Base-by-base conservation (phyloP, 2,888 invertebrate species). In the Fissipunctia ypsillon region DNA sequence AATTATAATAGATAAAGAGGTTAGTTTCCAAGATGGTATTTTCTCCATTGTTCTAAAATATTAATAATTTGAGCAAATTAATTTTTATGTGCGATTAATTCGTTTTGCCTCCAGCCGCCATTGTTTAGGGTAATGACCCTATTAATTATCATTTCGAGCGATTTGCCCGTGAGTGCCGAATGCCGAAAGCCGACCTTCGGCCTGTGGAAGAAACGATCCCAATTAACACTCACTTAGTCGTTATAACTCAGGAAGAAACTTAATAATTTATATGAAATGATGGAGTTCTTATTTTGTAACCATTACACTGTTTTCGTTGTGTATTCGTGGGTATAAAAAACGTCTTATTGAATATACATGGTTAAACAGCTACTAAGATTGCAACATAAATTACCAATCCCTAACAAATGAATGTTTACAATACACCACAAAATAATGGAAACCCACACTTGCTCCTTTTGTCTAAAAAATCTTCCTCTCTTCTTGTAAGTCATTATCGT, bases 61-160 rank as follows among this genome's bases (percentile, higher is more conserved):
- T 84, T 83, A 72, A 80, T 84, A 80, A 84, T 80, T 78, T 63
- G n/a, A 74, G 78, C 77, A 73, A 84, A 80, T 76, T 68, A 72
- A 84, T 80, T 86, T 84, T 84, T 84, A 86, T 86, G 84, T 83
- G 68, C 81, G 66, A 83, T 85, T 87, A 86, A 84, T 83, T 79
- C 77, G 48, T 73, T 50, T 69, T 72, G 73, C 63, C 50, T 73
- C 70, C 66, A 72, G 73, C 65, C 66, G 64, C 84, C 76, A 86
- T 88, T 84, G 81, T 87, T 76, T 78, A 60, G 73, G 78, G 80
- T 88, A 88, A 88, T 89, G 87, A 86, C 78, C 78, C 83, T 83
- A 86, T 88, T 89, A 88, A 87, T 88, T 87, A 87, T 82, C 83
- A 87, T 84, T 86, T 85, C 81, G 83, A 83, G 82, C 82, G 85